Base-by-base conservation (phyloP, 2,113 vertebrate species). In the Mionectes macconnelli region DNA sequence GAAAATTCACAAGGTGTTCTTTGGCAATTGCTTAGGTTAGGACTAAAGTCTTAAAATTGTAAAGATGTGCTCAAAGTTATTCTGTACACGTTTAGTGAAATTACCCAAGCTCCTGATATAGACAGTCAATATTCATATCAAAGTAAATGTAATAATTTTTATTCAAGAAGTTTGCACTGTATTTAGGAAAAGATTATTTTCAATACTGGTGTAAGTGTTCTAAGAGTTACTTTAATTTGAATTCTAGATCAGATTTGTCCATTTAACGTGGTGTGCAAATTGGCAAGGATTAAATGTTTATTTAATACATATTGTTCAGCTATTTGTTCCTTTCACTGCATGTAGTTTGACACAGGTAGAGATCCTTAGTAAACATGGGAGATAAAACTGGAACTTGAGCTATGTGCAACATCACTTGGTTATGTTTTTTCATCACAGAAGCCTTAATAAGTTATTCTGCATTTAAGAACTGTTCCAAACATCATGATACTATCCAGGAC, bases 331-430 rank as follows among this genome's bases (percentile, higher is more conserved):
- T 92, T 67, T 66, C 42, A 14, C 39, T 24, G 45, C 11, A 9
- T 67, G 50, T 66, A 55, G 37, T 55, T 79, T 39, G 60, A 77
- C 33, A 80, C 19, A 87, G n/a, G 31, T 40, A 62, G 28, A 44
- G 42, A 73, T 74, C 50, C 14, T 88, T 57, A 37, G 45, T 84
- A 86, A 93, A 92, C 68, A 74, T 17, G 17, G 30, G 30, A 90
- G 79, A 80, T 77, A 92, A 81, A 77, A 64, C 44, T 86, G 94
- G 79, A 95, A 86, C 92, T 89, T 77, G 59, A 92, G 56, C 90
- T 92, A 19, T 74, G 64, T 50, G 40, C 17, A 64, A 55, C n/a
- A 30, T 47, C 37, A 39, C 7, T 67, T 66, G 23, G 23, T 75
- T 49, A 70, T 52, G 42, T 0, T 33, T 91, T 84, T 86, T 73